phyloP scores from a whole-genome alignment of 2,797 vertebrate genomes.

The Corythornis leucogaster region DNA sequence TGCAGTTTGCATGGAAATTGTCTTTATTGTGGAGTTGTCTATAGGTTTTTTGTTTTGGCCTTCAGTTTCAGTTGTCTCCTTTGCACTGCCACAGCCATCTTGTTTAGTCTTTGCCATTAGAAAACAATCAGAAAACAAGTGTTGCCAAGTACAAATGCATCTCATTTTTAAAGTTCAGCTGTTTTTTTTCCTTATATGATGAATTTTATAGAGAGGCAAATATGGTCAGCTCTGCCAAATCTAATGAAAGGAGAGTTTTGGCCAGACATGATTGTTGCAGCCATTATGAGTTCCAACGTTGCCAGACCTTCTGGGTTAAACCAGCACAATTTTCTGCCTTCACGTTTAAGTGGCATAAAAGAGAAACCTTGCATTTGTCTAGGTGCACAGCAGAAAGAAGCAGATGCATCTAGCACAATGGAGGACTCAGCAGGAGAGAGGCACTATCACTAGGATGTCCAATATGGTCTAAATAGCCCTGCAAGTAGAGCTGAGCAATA shows the following conservation, averaged over 20 bases:
- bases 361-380: neutral
- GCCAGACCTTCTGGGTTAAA: slow-evolving; percentile 11
- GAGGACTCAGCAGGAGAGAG: neutral
- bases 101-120: slow-evolving; percentile 45
- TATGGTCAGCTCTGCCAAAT: slow-evolving; percentile 18
- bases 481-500: neutral
- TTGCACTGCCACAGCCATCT: slow-evolving; percentile 39
- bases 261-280: neutral
- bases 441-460: neutral
- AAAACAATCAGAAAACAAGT: slow-evolving; percentile 45
- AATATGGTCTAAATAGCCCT: neutral
- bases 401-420: neutral
- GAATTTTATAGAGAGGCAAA: neutral
- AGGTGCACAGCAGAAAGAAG: neutral
- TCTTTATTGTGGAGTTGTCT: slow-evolving; percentile 55
- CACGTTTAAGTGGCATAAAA: neutral
- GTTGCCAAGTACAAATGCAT: slow-evolving; percentile 55
- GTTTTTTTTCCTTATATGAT: neutral
- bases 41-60: slow-evolving; percentile 63
- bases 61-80: slow-evolving; percentile 52
- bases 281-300: neutral
- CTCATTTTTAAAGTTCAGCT: slow-evolving; percentile 48
- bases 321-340: neutral
- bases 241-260: neutral
- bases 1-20: slow-evolving; percentile 65